Percentiles rank a stretch among this genome's conserved stretches.
phyloP scores from a whole-genome alignment of 2,113 vertebrate species.

The Psephotus haematonotus region DNA sequence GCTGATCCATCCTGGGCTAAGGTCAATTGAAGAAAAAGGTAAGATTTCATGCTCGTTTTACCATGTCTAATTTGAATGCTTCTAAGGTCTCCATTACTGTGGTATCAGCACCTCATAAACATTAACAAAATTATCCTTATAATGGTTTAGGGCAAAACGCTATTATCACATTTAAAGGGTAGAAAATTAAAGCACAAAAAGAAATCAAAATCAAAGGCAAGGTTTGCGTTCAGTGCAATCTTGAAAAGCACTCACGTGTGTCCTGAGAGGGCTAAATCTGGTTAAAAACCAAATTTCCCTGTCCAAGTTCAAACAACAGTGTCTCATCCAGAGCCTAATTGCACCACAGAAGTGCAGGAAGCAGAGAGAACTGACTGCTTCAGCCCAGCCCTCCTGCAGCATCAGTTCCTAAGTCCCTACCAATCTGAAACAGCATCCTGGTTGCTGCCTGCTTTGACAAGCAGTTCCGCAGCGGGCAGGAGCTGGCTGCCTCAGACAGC shows the following conservation, averaged over 20 bases:
- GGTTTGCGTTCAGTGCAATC: background rate
- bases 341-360: background rate
- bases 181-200: background rate
- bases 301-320: background rate
- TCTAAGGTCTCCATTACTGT: background rate
- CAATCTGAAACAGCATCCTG: background rate
- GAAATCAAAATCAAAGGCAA: background rate
- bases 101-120: background rate
- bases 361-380: background rate
- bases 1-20: background rate
- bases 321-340: background rate
- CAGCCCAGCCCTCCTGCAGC: rapidly evolving
- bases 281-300: background rate
- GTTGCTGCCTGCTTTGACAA: background rate
- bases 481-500: background rate
- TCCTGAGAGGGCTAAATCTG: background rate
- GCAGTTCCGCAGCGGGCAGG: background rate
- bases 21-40: background rate
- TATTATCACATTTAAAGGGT: background rate
- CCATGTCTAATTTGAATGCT: background rate
- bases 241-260: background rate
- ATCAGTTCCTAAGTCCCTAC: background rate
- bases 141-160: background rate
- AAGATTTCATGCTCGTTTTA: background rate
- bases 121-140: background rate